Base-by-base conservation (phyloP, 1,140 invertebrate species). In the Copidosoma floridanum region DNA sequence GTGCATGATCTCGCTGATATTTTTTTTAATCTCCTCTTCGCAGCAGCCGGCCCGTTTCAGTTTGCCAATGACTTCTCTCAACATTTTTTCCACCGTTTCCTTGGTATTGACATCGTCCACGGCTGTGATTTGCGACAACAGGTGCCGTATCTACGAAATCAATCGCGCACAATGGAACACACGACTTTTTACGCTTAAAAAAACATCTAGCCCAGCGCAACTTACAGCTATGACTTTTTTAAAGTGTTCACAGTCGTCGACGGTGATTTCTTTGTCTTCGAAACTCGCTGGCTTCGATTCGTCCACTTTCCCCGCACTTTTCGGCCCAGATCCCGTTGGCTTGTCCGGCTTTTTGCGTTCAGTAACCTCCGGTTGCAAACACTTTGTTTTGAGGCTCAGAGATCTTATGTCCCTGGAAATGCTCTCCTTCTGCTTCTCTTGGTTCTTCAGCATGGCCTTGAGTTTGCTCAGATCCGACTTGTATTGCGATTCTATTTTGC, bases 351-450 rank as follows among this genome's bases (percentile, higher is more conserved):
- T 4, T 29, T 21, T 24, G 40, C 37, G 29, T n/a, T n/a, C 32
- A 14, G 32, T 37, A 37, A 14, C 12, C 40, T 41, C 18, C 40
- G n/a, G n/a, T n/a, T n/a, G n/a, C 55, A 54, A 40, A 32, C 48
- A 40, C 32, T 50, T 55, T 5, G 52, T 43, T 27, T 41, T 56
- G 2, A 14, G 40, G 6, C 16, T 70, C 21, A 79, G 67, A 40
- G 66, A 70, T 54, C 65, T 67, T 20, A 78, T 77, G 24, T 79
- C 71, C 37, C 65, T 57, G 1, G 41, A 50, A 29, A 78, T 67
- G 12, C 66, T 41, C 40, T 70, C 51, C 44, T 71, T 78, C 16
- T 76, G 71, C 21, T 65, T 54, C 14, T 63, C 57, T 59, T 76
- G 72, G 59, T 61, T 63, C 24, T 65, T 50, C 18, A 77, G 44